Evolutionary conservation across 1,140 invertebrate genomes (phyloP).

Genomic region (Mizuhopecten yessoensis): DNA sequence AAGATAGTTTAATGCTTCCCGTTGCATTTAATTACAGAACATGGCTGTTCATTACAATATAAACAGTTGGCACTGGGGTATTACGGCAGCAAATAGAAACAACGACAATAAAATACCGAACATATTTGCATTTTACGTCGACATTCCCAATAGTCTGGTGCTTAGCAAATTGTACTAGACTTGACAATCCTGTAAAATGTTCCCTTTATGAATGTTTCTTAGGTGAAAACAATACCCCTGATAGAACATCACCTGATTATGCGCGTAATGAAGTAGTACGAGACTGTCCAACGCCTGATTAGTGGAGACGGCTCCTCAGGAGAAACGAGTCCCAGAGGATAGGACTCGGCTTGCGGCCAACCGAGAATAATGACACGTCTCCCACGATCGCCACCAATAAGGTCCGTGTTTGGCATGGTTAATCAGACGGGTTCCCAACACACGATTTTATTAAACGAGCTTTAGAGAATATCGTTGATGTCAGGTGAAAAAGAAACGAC

Average conservation of each 20-base stretch:
- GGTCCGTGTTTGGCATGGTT: not conserved
- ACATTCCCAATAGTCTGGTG: not conserved
- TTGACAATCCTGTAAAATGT: not conserved
- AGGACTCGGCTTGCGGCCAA: not conserved
- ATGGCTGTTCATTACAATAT: not conserved
- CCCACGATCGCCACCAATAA: not conserved
- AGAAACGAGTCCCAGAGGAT: not conserved
- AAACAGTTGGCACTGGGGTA: not conserved
- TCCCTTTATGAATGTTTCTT: not conserved
- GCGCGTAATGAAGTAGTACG: not conserved
- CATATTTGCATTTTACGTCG: not conserved
- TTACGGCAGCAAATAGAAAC: constrained; percentile 12
- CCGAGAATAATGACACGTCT: not conserved
- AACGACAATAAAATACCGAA: not conserved
- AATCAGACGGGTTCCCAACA: not conserved
- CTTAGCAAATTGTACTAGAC: not conserved
- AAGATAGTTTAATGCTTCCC: too few species aligned
- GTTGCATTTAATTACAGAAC: too few species aligned
- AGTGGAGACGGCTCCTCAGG: not conserved
- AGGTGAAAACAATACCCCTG: constrained; percentile 32
- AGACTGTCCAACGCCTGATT: not conserved
- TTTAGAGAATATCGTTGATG: not conserved
- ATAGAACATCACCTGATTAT: constrained; percentile 20
- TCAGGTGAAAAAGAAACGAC: not conserved
- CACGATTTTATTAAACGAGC: not conserved